Evolutionary conservation across 2,888 invertebrate species (phyloP).

Genomic region (Bibio marci): DNA sequence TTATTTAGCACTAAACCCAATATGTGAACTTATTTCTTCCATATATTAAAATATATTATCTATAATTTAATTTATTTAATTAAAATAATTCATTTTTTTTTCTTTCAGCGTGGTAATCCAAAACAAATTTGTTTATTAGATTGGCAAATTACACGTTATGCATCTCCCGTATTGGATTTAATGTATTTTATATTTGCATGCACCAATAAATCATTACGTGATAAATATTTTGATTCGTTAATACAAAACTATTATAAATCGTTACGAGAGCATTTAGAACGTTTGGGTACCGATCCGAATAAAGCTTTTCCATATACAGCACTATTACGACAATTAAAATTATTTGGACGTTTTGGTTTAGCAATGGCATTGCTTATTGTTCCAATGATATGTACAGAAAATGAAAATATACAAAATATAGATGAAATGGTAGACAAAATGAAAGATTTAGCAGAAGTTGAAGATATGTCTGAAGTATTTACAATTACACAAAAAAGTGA

Average conservation of each 20-base stretch:
- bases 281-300: slow-evolving; percentile 6
- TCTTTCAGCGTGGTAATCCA: slow-evolving; percentile 6
- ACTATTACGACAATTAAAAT: slow-evolving; percentile 7
- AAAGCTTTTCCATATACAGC: slow-evolving; percentile 8
- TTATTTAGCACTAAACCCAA: no score
- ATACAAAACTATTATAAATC: slow-evolving; percentile 8
- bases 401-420: slow-evolving; percentile 5
- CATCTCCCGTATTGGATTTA: slow-evolving; percentile 8
- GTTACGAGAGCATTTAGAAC: slow-evolving; percentile 7
- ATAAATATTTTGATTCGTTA: slow-evolving; percentile 7
- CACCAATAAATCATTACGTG: slow-evolving; percentile 7
- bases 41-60: no score
- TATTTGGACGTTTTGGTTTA: slow-evolving; percentile 7
- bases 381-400: slow-evolving; percentile 7
- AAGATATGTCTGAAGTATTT: background rate
- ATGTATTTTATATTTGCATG: slow-evolving; percentile 7
- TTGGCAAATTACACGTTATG: slow-evolving; percentile 8
- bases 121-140: slow-evolving; percentile 6
- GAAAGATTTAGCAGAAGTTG: background rate
- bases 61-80: no score
- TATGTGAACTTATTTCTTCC: no score
- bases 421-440: slow-evolving; percentile 5
- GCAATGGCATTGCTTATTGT: slow-evolving; percentile 3
- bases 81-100: no score
- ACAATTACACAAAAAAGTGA: background rate